A percentile compares a stretch with the other conserved stretches of the same genome.
These are phyloP conservation scores for Fragum sueziense DNA, from an alignment of 2,888 invertebrate species.

Conservation along the genomic window DNA sequence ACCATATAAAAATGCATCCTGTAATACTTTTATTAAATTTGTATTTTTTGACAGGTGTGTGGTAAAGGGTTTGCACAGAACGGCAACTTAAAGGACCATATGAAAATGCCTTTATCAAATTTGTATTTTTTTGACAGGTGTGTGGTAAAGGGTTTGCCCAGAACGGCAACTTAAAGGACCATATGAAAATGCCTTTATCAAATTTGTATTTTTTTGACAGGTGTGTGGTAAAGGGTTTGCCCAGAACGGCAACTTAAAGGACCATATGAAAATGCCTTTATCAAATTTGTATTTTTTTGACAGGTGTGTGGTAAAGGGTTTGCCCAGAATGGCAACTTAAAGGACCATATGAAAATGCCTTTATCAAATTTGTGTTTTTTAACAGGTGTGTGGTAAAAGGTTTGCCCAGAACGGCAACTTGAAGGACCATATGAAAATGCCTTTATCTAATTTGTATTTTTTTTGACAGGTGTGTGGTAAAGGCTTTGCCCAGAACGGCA, in stretches of 20 bases:
- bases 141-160: constrained; percentile 50
- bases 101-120: too few relatives aligned
- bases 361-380: not conserved
- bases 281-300: not conserved
- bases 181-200: too few relatives aligned
- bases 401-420: constrained; percentile 62
- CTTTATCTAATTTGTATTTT: too few relatives aligned
- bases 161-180: constrained; percentile 46
- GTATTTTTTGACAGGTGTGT: constrained; percentile 29
- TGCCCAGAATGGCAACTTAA: constrained; percentile 60
- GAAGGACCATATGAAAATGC: constrained; percentile 59
- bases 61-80: constrained; percentile 63
- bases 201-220: too few relatives aligned
- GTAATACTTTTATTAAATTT: too few relatives aligned
- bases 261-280: constrained; percentile 60
- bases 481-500: constrained; percentile 62
- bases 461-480: constrained; percentile 61
- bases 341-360: constrained; percentile 60
- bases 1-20: too few relatives aligned
- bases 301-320: constrained; percentile 61
- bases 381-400: constrained; percentile 58
- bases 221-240: constrained; percentile 62
- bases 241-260: constrained; percentile 59
- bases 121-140: too few relatives aligned
- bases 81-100: too few relatives aligned